These are phyloP conservation scores for Napeogenes sylphis DNA, from an alignment of 2,888 invertebrate genomes.

Conservation along the genomic window DNA sequence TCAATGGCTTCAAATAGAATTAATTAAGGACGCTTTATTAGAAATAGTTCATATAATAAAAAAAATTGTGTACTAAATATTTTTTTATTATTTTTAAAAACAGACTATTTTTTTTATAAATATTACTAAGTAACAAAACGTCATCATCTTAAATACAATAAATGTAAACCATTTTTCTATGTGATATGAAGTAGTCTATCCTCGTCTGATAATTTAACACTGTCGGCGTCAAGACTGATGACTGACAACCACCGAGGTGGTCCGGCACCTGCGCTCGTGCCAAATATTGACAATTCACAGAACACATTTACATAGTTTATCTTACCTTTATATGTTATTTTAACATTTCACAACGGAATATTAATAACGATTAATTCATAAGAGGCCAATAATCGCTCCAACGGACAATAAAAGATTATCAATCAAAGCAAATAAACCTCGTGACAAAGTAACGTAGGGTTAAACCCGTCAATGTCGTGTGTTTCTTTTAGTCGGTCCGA, in stretches of 20 bases:
- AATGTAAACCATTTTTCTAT: neutral
- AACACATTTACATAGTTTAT: constrained; percentile 5
- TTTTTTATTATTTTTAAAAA: neutral
- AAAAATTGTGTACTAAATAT: no score
- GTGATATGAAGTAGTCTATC: constrained; percentile 21
- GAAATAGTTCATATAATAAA: no score
- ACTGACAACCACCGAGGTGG: constrained; percentile 24
- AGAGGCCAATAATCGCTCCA: neutral
- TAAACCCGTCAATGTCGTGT: constrained; percentile 25
- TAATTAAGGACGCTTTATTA: neutral
- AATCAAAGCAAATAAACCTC: constrained; percentile 3
- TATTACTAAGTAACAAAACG: no score
- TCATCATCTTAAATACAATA: neutral
- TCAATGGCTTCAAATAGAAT: neutral
- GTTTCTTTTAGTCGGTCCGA: constrained; percentile 30
- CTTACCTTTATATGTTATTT: no score
- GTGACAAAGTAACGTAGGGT: constrained; percentile 20
- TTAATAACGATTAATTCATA: no score
- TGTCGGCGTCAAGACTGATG: constrained; percentile 17
- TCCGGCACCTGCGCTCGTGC: constrained; percentile 18
- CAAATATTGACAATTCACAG: constrained; percentile 14
- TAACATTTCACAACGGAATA: no score
- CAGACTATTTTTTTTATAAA: neutral
- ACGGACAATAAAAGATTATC: neutral
- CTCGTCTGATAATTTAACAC: constrained; percentile 16